These are phyloP conservation scores for Drosophila kuntzei DNA, from an alignment of 2,888 invertebrate genomes.

Conservation along the genomic window DNA sequence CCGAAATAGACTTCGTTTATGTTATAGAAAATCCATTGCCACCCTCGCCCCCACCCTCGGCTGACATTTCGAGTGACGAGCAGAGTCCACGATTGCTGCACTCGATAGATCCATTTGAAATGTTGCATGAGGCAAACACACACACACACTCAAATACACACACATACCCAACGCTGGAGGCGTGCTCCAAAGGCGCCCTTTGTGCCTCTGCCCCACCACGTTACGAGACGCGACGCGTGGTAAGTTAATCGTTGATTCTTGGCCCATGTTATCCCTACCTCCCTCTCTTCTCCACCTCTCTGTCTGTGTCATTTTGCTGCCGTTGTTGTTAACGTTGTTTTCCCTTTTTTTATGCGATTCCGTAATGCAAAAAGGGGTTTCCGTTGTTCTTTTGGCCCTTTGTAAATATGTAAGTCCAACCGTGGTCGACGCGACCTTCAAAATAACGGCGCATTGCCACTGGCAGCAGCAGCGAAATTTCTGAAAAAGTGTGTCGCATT, in stretches of 20 bases:
- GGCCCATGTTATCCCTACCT: not conserved
- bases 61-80: slow-evolving; percentile 55
- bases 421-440: slow-evolving; percentile 69
- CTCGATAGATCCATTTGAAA: slow-evolving; percentile 64
- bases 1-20: slow-evolving; percentile 73
- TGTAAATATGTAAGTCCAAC: slow-evolving; percentile 47
- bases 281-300: no score
- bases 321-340: slow-evolving; percentile 25
- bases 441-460: slow-evolving; percentile 67
- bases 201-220: slow-evolving; percentile 43
- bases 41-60: slow-evolving; percentile 67
- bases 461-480: slow-evolving; percentile 25
- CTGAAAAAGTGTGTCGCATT: slow-evolving; percentile 66
- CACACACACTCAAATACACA: slow-evolving; percentile 4
- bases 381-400: slow-evolving; percentile 47
- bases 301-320: slow-evolving; percentile 24
- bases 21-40: slow-evolving; percentile 73
- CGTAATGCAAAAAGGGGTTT: slow-evolving; percentile 69
- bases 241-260: slow-evolving; percentile 66
- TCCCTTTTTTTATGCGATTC: slow-evolving; percentile 52
- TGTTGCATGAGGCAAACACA: slow-evolving; percentile 50
- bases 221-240: slow-evolving; percentile 75
- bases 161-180: slow-evolving; percentile 15
- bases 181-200: slow-evolving; percentile 31
- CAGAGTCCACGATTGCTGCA: slow-evolving; percentile 45